phyloP scores from a whole-genome alignment of 2,888 invertebrate genomes.

The Flabesymbios commensalis region DNA sequence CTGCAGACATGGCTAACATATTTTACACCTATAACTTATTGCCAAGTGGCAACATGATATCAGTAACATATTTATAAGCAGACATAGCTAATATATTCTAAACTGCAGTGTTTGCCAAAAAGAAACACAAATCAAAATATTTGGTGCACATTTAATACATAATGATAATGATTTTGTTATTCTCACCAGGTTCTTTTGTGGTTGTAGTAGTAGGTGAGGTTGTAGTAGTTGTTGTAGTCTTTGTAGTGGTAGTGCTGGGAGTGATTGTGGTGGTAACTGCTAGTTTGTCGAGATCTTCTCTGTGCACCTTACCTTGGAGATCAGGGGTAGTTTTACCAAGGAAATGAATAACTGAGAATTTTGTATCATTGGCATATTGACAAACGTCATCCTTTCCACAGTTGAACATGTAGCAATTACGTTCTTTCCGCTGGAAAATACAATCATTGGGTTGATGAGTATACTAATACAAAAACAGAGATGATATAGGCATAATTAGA shows the following conservation, averaged over 20 bases:
- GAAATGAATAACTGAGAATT: constrained; percentile 5
- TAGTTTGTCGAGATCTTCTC: constrained; percentile 16
- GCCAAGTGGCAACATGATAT: too few species aligned
- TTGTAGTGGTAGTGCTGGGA: constrained; percentile 4
- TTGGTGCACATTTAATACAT: background rate
- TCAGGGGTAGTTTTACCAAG: background rate
- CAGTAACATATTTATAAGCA: too few species aligned
- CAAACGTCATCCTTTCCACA: constrained; percentile 18
- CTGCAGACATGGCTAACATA: too few species aligned
- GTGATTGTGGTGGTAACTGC: constrained; percentile 1
- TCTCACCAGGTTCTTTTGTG: background rate
- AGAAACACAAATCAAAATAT: background rate
- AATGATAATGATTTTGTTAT: background rate
- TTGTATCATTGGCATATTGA: constrained; percentile 21
- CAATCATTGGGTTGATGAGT: too few species aligned
- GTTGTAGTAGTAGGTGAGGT: constrained; percentile 2
- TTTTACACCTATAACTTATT: too few species aligned
- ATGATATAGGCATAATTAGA: too few species aligned
- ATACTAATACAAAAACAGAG: too few species aligned
- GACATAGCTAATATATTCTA: background rate
- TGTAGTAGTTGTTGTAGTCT: constrained; percentile 5
- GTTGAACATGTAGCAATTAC: constrained; percentile 26
- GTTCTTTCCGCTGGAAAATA: constrained; percentile 7
- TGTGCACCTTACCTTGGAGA: constrained; percentile 11
- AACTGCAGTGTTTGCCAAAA: background rate